Conservation (phyloP, 2,113 vertebrate species). For the Ranitomeya variabilis region DNA sequence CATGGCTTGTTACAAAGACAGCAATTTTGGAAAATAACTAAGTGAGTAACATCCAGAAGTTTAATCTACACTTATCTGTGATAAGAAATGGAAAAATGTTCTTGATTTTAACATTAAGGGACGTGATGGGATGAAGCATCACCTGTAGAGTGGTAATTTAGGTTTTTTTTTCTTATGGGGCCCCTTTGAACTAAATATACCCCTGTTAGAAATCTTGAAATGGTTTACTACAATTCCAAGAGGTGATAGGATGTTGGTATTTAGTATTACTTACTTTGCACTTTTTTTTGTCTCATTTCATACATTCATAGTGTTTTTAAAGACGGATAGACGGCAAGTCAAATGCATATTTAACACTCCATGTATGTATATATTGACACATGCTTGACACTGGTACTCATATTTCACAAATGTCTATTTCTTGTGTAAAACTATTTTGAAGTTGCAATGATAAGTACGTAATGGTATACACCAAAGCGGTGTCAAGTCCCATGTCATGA, state of each 20-base stretch:
- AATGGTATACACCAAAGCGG: slow-evolving; percentile 21
- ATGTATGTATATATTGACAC: neutral
- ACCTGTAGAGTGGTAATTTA: neutral
- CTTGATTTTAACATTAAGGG: too few species aligned
- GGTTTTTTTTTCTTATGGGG: neutral
- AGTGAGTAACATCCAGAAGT: too few species aligned
- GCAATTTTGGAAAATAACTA: too few species aligned
- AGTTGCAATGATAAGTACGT: neutral
- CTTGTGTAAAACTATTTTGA: slow-evolving; percentile 24
- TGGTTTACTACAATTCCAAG: neutral
- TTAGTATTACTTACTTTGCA: neutral
- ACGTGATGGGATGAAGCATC: too few species aligned
- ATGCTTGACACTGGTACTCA: neutral
- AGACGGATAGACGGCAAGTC: neutral
- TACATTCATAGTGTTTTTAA: neutral
- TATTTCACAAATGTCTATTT: neutral
- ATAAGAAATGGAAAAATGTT: too few species aligned
- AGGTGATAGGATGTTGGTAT: neutral
- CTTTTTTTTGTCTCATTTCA: neutral
- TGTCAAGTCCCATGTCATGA: slow-evolving; percentile 40
- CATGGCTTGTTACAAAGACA: too few species aligned
- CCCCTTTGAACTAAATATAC: neutral
- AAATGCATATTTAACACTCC: neutral
- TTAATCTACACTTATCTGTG: too few species aligned
- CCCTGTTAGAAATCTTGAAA: neutral